Evolutionary conservation across 2,113 vertebrate species (phyloP).

Genomic region (Pteruthius melanotis): DNA sequence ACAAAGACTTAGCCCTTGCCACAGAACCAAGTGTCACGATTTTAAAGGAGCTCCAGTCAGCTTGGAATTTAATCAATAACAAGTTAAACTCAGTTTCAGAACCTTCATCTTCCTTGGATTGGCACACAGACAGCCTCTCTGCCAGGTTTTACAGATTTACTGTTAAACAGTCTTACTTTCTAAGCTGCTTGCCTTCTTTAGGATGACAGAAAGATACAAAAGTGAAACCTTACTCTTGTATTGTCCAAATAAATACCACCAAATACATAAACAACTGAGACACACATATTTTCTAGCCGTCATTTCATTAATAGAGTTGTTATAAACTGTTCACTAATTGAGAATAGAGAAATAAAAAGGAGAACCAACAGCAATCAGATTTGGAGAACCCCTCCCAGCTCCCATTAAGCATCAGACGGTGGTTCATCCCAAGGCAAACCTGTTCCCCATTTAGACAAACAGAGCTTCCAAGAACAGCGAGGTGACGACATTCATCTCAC

Average conservation of each 20-base stretch:
- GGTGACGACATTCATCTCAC: background rate
- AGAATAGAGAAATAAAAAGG: background rate
- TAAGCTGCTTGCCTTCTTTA: background rate
- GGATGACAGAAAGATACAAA: background rate
- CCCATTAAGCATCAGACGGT: background rate
- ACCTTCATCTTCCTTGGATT: background rate
- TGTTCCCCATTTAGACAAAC: slow-evolving; percentile 7
- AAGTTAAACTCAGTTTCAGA: background rate
- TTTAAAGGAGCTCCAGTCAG: background rate
- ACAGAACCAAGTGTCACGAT: background rate
- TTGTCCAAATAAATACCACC: background rate
- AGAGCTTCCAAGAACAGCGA: background rate
- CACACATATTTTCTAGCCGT: background rate
- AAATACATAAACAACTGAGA: background rate
- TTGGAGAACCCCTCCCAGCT: background rate
- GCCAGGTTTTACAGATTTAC: background rate
- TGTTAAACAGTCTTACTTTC: background rate
- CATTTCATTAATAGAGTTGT: background rate
- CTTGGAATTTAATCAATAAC: background rate
- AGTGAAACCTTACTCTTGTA: background rate
- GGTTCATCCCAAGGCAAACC: background rate
- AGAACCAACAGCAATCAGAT: background rate
- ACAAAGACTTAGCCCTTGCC: background rate
- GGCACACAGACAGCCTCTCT: background rate
- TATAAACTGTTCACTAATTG: background rate